Base-by-base conservation (phyloP, 64 coral and sea anemone genomes). In the Actinia tenebrosa region DNA sequence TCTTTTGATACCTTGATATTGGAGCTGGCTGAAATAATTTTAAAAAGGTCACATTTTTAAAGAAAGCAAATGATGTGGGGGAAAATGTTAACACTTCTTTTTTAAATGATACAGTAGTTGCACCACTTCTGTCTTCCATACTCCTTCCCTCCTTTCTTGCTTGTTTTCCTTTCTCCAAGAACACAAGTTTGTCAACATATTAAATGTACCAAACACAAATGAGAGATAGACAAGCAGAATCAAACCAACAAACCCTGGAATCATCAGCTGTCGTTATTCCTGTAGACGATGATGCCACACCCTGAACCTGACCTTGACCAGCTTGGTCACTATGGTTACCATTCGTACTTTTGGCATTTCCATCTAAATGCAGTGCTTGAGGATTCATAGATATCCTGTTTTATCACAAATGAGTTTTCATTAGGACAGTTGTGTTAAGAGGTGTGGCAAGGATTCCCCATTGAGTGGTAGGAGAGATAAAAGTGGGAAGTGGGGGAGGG, bases 1-100 rank as follows among this genome's bases (percentile, higher is more conserved):
- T 98, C 68, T 94, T 92, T 91, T 98, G 96, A 82, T 86, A 98
- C 63, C 96, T 87, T 81, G 93, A 98, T 45, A 95, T 87, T 83
- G 93, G 93, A 44, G 92, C 90, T 26, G 93, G 87, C 93, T 94
- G 54, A 79, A 44, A 61, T 77, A 60, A 53, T 5, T 64, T 17
- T 19, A 13, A 16, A 14, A 55, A 56, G 47, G 7, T 5, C 7
- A 50, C 7, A 5, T 50, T 50, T 50, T 50, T 1, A 50, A 50
- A 50, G 47, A 50, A 5, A 50, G 47, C 22, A 84, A 84, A 60
- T 52, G 2, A 8, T 11, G 5, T 55, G 53, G 2, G 53, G 53
- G 2, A 55, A 1, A 55, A 37, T 37, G 30, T 37, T 37, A 37
- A 37, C 30, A n/a, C n/a, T n/a, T n/a, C n/a, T n/a, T n/a, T n/a